A percentile compares a stretch with the other conserved stretches of the same genome.
Conservation (phyloP, 2,113 vertebrate genomes). For the Circaetus gallicus region DNA sequence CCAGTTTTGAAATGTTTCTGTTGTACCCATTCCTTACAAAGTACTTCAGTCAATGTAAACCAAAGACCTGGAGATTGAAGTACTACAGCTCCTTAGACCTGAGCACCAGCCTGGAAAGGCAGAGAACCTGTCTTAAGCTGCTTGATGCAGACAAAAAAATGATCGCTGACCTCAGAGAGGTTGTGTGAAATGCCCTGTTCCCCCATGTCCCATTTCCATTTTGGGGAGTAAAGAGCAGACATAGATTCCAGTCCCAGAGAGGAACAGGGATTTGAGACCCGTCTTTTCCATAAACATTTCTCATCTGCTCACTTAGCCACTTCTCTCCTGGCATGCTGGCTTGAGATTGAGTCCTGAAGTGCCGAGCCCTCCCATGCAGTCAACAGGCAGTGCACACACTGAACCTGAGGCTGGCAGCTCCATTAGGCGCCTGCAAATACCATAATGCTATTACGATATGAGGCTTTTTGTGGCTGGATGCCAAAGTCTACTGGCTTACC, state of each 20-base stretch:
- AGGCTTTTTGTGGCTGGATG: slow-evolving; percentile 20
- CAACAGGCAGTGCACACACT: not conserved
- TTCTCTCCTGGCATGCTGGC: not conserved
- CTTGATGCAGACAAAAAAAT: not conserved
- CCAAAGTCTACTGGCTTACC: slow-evolving; percentile 33
- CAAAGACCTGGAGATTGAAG: not conserved
- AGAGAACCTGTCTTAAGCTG: not conserved
- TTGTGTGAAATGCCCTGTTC: not conserved
- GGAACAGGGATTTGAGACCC: not conserved
- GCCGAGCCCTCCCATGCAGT: rapidly evolving
- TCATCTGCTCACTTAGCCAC: not conserved
- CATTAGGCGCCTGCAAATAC: not conserved
- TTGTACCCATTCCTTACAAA: not conserved
- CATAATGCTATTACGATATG: not conserved
- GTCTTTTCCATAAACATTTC: not conserved
- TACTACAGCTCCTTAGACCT: not conserved
- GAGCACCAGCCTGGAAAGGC: not conserved
- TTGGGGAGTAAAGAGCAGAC: not conserved
- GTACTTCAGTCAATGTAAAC: not conserved
- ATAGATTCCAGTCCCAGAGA: not conserved
- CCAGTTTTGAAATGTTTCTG: not conserved
- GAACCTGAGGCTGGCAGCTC: not conserved
- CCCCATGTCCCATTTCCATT: not conserved
- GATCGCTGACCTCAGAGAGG: not conserved
- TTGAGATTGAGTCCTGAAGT: not conserved